Conservation (phyloP, 2,888 invertebrate species). For the Flexamia atlantica region DNA sequence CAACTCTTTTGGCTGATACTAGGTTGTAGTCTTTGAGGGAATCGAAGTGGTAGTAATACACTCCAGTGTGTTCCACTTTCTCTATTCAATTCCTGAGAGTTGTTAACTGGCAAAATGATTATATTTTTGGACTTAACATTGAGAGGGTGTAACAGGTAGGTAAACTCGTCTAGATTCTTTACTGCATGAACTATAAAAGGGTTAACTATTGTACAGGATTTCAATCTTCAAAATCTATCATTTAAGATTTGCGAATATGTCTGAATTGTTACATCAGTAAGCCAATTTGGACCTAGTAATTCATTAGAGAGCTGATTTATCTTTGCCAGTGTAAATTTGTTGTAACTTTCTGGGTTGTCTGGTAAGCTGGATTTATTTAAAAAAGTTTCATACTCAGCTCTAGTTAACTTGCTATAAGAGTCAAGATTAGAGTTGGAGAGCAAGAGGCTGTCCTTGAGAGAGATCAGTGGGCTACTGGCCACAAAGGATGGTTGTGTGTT, state of each 20-base stretch:
- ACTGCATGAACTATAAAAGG: constrained; percentile 18
- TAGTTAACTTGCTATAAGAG: too few relatives aligned
- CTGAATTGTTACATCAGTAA: constrained; percentile 1
- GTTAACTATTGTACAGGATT: constrained; percentile 5
- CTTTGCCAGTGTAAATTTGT: neutral
- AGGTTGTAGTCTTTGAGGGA: constrained; percentile 5
- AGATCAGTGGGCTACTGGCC: too few relatives aligned
- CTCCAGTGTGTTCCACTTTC: constrained; percentile 27
- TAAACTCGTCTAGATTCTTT: constrained; percentile 9
- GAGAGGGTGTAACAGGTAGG: neutral
- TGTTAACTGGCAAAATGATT: constrained; percentile 2
- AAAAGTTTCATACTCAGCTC: too few relatives aligned
- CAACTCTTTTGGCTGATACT: constrained; percentile 5
- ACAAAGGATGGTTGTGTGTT: too few relatives aligned
- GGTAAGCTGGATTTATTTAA: too few relatives aligned
- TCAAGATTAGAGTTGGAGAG: too few relatives aligned
- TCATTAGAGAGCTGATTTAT: neutral
- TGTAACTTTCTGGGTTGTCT: too few relatives aligned
- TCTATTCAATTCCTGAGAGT: neutral
- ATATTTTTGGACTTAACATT: constrained; percentile 2
- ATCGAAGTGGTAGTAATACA: neutral
- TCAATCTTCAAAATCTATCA: neutral
- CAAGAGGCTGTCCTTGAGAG: too few relatives aligned
- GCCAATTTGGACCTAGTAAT: constrained; percentile 10
- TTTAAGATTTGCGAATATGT: constrained; percentile 18